phyloP scores from a whole-genome alignment of 2,797 vertebrate genomes.

The Carduelis carduelis region DNA sequence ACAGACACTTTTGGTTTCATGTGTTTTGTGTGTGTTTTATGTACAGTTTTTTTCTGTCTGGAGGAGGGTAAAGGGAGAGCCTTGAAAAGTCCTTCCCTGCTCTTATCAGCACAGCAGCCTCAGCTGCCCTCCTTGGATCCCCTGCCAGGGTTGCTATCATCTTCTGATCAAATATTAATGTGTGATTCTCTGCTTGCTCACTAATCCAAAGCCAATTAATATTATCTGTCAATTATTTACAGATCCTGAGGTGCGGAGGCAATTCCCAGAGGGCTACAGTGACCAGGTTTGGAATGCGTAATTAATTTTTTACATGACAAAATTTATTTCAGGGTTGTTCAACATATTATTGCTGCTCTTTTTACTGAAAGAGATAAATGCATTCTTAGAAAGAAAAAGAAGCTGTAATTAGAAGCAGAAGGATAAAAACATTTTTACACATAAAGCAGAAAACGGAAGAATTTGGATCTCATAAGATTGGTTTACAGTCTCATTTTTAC shows the following conservation, averaged over 20 bases:
- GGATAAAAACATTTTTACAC: constrained; percentile 63
- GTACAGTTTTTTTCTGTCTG: constrained; percentile 74
- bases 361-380: constrained; percentile 78
- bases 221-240: constrained; percentile 99
- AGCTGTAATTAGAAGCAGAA: constrained; percentile 72
- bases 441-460: constrained; percentile 48
- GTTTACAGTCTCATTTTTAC: constrained; percentile 27
- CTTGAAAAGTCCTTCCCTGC: constrained; percentile 82
- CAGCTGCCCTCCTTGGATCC: constrained; percentile 96
- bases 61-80: constrained; percentile 79
- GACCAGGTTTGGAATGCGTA: constrained; percentile 99
- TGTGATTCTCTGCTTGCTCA: constrained; percentile 99
- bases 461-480: constrained; percentile 36
- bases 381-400: constrained; percentile 75
- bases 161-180: constrained; percentile 99
- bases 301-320: constrained; percentile 93
- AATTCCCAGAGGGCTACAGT: constrained; percentile 94
- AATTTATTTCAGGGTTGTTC: constrained; percentile 82
- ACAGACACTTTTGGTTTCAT: neutral
- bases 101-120: constrained; percentile 94
- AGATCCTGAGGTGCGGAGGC: constrained; percentile 99
- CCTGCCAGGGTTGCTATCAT: constrained; percentile 98
- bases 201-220: constrained; percentile 99
- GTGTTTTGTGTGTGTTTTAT: constrained; percentile 38
- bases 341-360: constrained; percentile 81